A percentile compares a stretch with the other conserved stretches of the same genome.
phyloP scores from a whole-genome alignment of 2,797 vertebrate genomes.

The Rhyacichthys aspro region DNA sequence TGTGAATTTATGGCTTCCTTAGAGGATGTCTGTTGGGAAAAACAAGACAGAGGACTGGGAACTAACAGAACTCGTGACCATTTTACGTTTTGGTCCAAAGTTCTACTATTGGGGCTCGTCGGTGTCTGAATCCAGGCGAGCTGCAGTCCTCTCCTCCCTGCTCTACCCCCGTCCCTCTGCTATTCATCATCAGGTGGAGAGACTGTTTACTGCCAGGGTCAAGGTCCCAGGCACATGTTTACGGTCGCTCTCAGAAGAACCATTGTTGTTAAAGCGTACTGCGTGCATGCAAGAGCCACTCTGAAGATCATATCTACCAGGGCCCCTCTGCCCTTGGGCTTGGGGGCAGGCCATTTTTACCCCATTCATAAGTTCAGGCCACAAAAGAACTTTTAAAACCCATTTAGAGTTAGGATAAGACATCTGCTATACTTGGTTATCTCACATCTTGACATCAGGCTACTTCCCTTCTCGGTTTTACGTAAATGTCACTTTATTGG shows the following conservation, averaged over 20 bases:
- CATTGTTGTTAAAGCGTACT: slow-evolving; percentile 74
- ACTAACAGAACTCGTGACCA: no score
- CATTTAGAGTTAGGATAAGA: slow-evolving; percentile 41
- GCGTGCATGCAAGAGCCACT: slow-evolving; percentile 44
- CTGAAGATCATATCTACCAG: slow-evolving; percentile 68
- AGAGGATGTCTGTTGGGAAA: no score
- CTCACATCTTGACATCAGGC: slow-evolving; percentile 23
- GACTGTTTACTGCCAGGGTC: slow-evolving; percentile 83
- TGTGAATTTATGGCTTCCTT: no score
- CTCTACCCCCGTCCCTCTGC: slow-evolving; percentile 49
- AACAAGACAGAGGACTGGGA: no score
- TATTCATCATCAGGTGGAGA: slow-evolving; percentile 75
- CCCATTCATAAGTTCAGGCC: slow-evolving; percentile 50
- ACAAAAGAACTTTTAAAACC: slow-evolving; percentile 51
- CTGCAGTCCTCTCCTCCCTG: slow-evolving; percentile 19
- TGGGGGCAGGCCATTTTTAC: slow-evolving; percentile 46
- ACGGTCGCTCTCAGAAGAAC: slow-evolving; percentile 73
- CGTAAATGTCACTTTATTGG: slow-evolving; percentile 33
- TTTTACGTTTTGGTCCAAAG: no score
- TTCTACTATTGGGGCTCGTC: no score
- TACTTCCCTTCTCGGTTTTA: slow-evolving; percentile 19
- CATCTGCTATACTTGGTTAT: slow-evolving; percentile 38
- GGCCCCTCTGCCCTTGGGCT: slow-evolving; percentile 38
- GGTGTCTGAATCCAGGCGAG: slow-evolving; percentile 3
- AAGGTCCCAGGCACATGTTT: slow-evolving; percentile 81